Base-by-base conservation (phyloP, 1,140 invertebrate genomes). In the Hestina assimilis region DNA sequence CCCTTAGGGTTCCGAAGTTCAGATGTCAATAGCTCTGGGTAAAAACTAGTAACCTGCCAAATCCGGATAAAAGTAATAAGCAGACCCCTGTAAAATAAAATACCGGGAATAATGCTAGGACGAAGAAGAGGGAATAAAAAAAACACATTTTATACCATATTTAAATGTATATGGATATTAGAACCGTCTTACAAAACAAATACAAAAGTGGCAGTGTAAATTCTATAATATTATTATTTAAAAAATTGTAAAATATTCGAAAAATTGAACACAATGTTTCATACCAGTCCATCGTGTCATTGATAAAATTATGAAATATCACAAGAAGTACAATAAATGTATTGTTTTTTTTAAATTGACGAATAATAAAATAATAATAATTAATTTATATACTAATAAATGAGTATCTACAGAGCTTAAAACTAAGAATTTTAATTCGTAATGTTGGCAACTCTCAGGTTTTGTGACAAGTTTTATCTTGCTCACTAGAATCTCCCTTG, bases 331-430 rank as follows among this genome's bases (percentile, higher is more conserved):
- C 12, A 41, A 47, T 21, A 58, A 35, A 56, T 42, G 42, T 48
- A 14, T 57, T n/a, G 17, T 19, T n/a, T n/a, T n/a, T n/a, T n/a
- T n/a, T n/a, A 20, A 29, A 52, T 43, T 54, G 28, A 24, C 31
- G 23, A 21, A 5, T 24, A 24, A 46, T 31, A 52, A 38, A 50
- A 55, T 58, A 63, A 64, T 60, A 64, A 55, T 52, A 60, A 63
- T 50, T 53, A 50, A n/a, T n/a, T n/a, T n/a, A 57, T 74, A 64
- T 38, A 9, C 38, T 60, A 62, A 41, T 64, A 73, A 78, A 79
- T 79, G 74, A 79, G 78, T 87, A 82, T 83, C 79, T 79, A 83
- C 75, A 82, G 69, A 74, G 66, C 70, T 72, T 80, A 80, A 47
- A 65, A 40, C 72, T 85, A 83, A 55, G 52, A 51, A 66, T 74